Percentiles rank a stretch among this genome's conserved stretches.
Evolutionary conservation across 1,140 invertebrate species (phyloP).

Genomic region (Drosophila pseudoananassae): DNA sequence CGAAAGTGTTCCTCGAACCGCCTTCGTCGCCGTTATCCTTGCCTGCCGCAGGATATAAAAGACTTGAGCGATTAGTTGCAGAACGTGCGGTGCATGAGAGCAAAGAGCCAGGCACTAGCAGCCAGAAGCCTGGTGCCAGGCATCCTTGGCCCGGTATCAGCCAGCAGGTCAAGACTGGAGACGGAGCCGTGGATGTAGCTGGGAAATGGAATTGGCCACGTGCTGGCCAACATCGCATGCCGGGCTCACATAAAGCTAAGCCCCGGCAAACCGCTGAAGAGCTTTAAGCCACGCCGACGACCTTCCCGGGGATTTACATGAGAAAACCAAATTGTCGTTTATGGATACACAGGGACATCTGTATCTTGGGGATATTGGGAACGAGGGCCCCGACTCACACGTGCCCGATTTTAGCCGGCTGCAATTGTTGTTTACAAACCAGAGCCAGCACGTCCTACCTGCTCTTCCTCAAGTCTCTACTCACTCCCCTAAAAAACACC

Average conservation of each 20-base stretch:
- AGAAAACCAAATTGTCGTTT: slow-evolving; percentile 59
- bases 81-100: slow-evolving; percentile 72
- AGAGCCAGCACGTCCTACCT: slow-evolving; percentile 35
- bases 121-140: slow-evolving; percentile 6
- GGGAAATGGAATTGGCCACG: slow-evolving; percentile 47
- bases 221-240: slow-evolving; percentile 34
- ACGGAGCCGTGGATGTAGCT: background rate
- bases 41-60: slow-evolving; percentile 58
- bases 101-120: slow-evolving; percentile 13
- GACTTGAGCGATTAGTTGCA: slow-evolving; percentile 78
- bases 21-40: background rate
- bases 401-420: slow-evolving; percentile 6
- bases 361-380: slow-evolving; percentile 19
- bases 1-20: slow-evolving; percentile 44
- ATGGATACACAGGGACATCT: slow-evolving; percentile 32
- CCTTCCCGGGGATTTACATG: slow-evolving; percentile 61
- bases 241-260: slow-evolving; percentile 37
- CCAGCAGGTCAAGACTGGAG: background rate
- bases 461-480: slow-evolving; percentile 1
- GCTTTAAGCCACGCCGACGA: slow-evolving; percentile 56
- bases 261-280: slow-evolving; percentile 38
- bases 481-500: slow-evolving; percentile 6
- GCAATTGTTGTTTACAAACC: slow-evolving; percentile 53
- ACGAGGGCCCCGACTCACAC: background rate
- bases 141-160: slow-evolving; percentile 27